These are phyloP conservation scores for Helicolenus hilgendorfi DNA, from an alignment of 2,797 vertebrate species.

Conservation along the genomic window DNA sequence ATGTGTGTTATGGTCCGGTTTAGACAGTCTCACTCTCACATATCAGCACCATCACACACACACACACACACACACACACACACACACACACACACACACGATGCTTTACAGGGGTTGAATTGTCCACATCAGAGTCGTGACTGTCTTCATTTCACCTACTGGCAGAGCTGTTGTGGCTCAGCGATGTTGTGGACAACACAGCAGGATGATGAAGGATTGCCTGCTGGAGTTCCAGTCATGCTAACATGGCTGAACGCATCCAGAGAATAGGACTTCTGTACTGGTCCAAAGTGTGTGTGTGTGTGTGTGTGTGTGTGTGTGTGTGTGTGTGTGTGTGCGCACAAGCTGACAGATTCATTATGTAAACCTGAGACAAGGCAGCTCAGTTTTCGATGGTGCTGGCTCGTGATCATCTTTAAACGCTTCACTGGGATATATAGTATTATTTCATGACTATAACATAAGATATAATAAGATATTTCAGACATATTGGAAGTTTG, in stretches of 20 bases:
- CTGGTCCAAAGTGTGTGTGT: not conserved
- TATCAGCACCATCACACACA: not conserved
- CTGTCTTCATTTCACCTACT: not conserved
- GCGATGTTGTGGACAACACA: slow-evolving; percentile 29
- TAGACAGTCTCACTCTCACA: not conserved
- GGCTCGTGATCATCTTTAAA: not conserved
- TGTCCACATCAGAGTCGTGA: not conserved
- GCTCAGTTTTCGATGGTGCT: not conserved
- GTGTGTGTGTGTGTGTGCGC: too few relatives aligned
- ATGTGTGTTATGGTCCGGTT: not conserved
- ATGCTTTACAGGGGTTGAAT: not conserved
- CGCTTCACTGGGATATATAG: not conserved
- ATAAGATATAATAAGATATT: too few relatives aligned
- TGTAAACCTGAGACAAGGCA: not conserved
- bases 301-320: too few relatives aligned
- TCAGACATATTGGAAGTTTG: not conserved
- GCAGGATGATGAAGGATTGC: slow-evolving; percentile 17
- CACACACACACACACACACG: not conserved
- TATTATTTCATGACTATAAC: not conserved
- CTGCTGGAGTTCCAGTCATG: slow-evolving; percentile 17
- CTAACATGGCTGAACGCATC: slow-evolving; percentile 43
- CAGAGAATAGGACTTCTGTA: slow-evolving; percentile 48
- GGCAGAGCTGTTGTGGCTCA: slow-evolving; percentile 19
- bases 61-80: not conserved
- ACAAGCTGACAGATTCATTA: not conserved